Conservation (phyloP, 2,797 vertebrate species). For the Poeciliopsis presidionis region DNA sequence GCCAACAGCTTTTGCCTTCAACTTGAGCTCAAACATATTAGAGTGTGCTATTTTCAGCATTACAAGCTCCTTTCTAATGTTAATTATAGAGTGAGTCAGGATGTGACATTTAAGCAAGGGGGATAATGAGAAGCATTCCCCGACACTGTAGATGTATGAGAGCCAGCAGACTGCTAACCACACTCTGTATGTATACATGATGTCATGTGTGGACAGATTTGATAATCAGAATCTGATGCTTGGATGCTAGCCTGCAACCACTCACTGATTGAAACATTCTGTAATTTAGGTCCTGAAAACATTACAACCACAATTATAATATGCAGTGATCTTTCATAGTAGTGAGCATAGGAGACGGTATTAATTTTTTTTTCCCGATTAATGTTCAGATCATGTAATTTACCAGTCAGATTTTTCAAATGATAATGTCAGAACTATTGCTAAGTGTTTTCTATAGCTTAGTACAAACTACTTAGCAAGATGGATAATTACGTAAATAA, state of each 20-base stretch:
- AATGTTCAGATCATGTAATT: constrained; percentile 15
- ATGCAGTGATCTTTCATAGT: constrained; percentile 27
- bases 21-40: constrained; percentile 41
- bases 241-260: constrained; percentile 21
- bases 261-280: constrained; percentile 31
- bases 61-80: constrained; percentile 56
- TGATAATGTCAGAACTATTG: neutral
- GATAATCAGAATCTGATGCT: constrained; percentile 30
- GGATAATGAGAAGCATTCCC: constrained; percentile 69
- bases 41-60: constrained; percentile 67
- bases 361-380: constrained; percentile 39
- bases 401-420: constrained; percentile 4
- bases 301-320: constrained; percentile 39
- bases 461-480: constrained; percentile 26
- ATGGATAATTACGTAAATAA: constrained; percentile 39
- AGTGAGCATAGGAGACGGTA: constrained; percentile 38
- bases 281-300: constrained; percentile 26
- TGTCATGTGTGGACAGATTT: constrained; percentile 40
- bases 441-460: constrained; percentile 16
- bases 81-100: constrained; percentile 71
- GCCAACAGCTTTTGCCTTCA: constrained; percentile 27
- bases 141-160: constrained; percentile 46
- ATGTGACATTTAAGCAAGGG: constrained; percentile 53
- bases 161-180: constrained; percentile 55
- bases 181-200: constrained; percentile 55